Base-by-base conservation (phyloP, 2,797 vertebrate species). In the Saguinus oedipus region DNA sequence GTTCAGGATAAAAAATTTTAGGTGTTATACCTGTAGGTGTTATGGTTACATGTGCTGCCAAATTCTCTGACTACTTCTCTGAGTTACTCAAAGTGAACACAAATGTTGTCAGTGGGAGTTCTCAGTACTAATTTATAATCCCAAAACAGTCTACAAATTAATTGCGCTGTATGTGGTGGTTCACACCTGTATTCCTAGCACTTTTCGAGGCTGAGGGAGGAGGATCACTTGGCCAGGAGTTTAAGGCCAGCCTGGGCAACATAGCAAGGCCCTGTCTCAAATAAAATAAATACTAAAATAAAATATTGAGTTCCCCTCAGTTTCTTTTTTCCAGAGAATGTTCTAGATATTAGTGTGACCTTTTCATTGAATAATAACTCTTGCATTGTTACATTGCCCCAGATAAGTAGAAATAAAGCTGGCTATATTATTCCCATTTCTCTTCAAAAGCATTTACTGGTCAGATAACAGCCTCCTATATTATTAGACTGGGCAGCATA, bases 1-100 rank as follows among this genome's bases (percentile, higher is more conserved):
- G 84, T 72, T 92, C 53, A 53, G 87, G 79, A 79, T 89, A 95
- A 82, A 95, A 59, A 91, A 24, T 88, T 75, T 59, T 61, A 55
- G 79, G 46, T 92, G 10, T 74, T 50, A 7, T 0, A 39, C 5
- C 64, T 24, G 11, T 9, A 0, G 0, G 36, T 55, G 10, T 80
- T 50, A 53, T 57, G 42, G 15, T 85, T 48, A 20, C 24, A 46
- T 50, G 20, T 86, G 68, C n/a, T 17, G 8, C 90, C 20, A 17
- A 0, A 61, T 76, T 48, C 30, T 95, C 6, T 79, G 48, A 19
- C 85, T 64, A 81, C 44, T 92, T 81, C 46, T 81, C 46, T 94
- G 2, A 86, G 61, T 80, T 93, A 64, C 53, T 90, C 78, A 79
- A 30, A 85, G 61, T 68, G 70, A 84, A 48, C 11, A 42, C 39